Conservation (phyloP, 2,888 invertebrate genomes). For the Stenolophus ochropezus region DNA sequence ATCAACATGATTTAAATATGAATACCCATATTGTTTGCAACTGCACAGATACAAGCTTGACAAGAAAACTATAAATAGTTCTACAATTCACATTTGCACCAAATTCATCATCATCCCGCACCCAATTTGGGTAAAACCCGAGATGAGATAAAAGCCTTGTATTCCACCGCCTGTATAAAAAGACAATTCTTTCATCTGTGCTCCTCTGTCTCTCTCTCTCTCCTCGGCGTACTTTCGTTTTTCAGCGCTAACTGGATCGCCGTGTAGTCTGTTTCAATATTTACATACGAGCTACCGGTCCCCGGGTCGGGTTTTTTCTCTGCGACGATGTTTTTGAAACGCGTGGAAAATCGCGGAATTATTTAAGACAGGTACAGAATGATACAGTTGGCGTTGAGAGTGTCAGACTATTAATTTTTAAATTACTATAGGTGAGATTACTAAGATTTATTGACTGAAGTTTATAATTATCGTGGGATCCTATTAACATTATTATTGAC, state of each 20-base stretch:
- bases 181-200: background rate
- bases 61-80: no score
- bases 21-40: no score
- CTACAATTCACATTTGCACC: no score
- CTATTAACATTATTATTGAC: no score
- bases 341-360: conserved; percentile 53
- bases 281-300: conserved; percentile 57
- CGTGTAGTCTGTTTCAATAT: conserved; percentile 56
- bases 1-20: no score
- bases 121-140: no score
- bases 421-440: background rate
- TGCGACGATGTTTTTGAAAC: conserved; percentile 48
- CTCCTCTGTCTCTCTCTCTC: conserved; percentile 9
- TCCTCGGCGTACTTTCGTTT: conserved; percentile 42
- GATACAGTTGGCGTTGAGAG: background rate
- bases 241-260: conserved; percentile 58
- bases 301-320: conserved; percentile 27
- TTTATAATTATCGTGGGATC: no score
- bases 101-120: no score
- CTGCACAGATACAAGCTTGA: no score
- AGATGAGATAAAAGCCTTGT: no score
- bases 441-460: background rate
- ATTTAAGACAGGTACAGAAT: conserved; percentile 14
- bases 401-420: background rate
- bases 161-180: background rate